A percentile compares a stretch with the other conserved stretches of the same genome.
These are phyloP conservation scores for Cuculus canorus DNA, from an alignment of 2,797 vertebrate genomes.

Conservation along the genomic window DNA sequence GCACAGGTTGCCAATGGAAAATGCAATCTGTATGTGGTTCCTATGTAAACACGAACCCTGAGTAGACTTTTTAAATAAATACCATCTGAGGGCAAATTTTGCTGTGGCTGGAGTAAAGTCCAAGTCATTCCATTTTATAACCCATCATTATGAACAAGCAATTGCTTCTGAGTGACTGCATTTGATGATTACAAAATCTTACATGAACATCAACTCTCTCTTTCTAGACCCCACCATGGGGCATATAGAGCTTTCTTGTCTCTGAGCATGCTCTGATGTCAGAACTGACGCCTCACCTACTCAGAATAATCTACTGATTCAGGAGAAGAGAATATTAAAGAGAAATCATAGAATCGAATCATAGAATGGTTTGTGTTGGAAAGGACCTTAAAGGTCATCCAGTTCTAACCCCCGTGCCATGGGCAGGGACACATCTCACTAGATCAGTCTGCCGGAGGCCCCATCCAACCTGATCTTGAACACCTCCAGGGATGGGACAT, in stretches of 20 bases:
- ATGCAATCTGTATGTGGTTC: not conserved
- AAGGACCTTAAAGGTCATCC: too few relatives aligned
- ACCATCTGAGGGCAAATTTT: not conserved
- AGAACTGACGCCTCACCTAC: not conserved
- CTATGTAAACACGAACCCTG: not conserved
- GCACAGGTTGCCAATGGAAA: not conserved
- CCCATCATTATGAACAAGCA: not conserved
- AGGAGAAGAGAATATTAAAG: not conserved
- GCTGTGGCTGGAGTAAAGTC: not conserved
- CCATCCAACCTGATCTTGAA: too few relatives aligned
- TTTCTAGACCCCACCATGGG: not conserved
- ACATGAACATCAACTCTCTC: not conserved
- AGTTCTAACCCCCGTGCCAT: too few relatives aligned
- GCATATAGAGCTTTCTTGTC: not conserved
- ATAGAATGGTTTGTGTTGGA: too few relatives aligned
- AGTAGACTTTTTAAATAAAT: conserved; percentile 23
- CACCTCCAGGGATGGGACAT: too few relatives aligned
- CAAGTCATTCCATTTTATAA: not conserved
- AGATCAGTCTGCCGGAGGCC: too few relatives aligned
- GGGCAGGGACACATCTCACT: too few relatives aligned
- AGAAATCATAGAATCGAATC: not conserved
- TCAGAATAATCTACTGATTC: not conserved
- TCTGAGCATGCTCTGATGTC: not conserved
- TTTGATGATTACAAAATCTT: conserved; percentile 23
- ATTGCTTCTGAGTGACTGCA: conserved; percentile 27